A percentile compares a stretch with the other conserved stretches of the same genome.
Conservation (phyloP, 37 sponge, comb jelly and placozoan genomes). For the Hormiphora californensis region DNA sequence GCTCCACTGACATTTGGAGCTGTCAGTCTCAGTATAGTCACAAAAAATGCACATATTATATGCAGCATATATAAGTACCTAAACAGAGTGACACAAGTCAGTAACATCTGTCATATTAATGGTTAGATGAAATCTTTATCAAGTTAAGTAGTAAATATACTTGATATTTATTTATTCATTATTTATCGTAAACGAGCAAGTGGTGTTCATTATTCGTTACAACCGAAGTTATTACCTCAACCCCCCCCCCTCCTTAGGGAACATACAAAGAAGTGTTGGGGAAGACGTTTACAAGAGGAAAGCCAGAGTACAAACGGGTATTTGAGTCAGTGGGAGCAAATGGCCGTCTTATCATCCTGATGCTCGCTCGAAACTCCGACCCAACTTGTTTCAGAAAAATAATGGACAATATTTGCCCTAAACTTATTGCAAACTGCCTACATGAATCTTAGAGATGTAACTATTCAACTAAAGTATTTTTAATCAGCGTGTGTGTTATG, state of each 20-base stretch:
- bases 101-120: too few species aligned
- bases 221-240: background rate
- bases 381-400: background rate
- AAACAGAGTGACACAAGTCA: too few species aligned
- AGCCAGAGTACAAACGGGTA: background rate
- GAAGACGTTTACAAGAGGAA: background rate
- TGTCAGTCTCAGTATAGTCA: too few species aligned
- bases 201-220: background rate
- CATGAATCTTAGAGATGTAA: too few species aligned
- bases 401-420: background rate
- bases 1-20: too few species aligned
- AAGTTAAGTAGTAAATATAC: too few species aligned
- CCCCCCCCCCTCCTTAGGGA: background rate
- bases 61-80: too few species aligned
- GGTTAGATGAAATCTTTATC: too few species aligned
- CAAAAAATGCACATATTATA: too few species aligned
- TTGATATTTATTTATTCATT: too few species aligned
- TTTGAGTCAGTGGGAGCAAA: background rate
- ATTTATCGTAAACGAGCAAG: background rate
- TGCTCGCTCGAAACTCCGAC: background rate
- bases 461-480: too few species aligned
- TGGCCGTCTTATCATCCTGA: background rate
- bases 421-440: background rate
- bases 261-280: background rate
- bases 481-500: too few species aligned